Base-by-base conservation (phyloP, 1,140 invertebrate species). In the Drosophila arizonae region DNA sequence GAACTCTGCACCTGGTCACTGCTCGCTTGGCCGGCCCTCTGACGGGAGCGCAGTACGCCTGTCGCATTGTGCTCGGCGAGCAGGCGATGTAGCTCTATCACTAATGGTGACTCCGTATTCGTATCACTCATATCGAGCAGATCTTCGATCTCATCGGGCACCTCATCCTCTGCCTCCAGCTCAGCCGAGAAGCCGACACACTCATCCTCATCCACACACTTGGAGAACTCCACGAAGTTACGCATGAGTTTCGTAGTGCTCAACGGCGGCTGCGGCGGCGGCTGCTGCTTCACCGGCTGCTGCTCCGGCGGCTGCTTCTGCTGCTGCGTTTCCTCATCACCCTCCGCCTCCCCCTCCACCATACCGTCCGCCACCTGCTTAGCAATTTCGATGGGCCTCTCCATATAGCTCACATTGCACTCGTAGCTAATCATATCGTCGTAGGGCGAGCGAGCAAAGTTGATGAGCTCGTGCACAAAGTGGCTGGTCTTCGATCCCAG, bases 381-480 rank as follows among this genome's bases (percentile, higher is more conserved):
- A 1, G 5, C n/a, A 15, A 21, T 17, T n/a, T 15, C 21, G 11
- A 15, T 1, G n/a, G 13, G 6, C 11, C n/a, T 9, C 2, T 46
- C 63, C 2, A 26, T 28, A 48, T 82, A 82, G 17, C 74, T 43
- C 4, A 76, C 63, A 52, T 72, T 82, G 15, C 64, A 71, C n/a
- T 86, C 82, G 36, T 87, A 86, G 54, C 82, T 36, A 0, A 86
- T 77, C 0, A 76, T 13, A 15, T 68, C 56, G 79, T 97, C 96
- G 90, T 95, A 97, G 0, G 96, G 96, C 11, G 96, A 96, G 17
- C 94, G 94, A 21, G 97, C 97, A 93, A 96, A 99, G 90, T 94
- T 95, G 71, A 95, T 95, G 72, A 99, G 94, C 90, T 99, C 98
- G 81, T 98, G 97, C 45, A 97, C 92, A 92, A 99, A 99, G 85